Evolutionary conservation across 2,113 vertebrate genomes (phyloP).

Genomic region (Neogobius melanostomus): DNA sequence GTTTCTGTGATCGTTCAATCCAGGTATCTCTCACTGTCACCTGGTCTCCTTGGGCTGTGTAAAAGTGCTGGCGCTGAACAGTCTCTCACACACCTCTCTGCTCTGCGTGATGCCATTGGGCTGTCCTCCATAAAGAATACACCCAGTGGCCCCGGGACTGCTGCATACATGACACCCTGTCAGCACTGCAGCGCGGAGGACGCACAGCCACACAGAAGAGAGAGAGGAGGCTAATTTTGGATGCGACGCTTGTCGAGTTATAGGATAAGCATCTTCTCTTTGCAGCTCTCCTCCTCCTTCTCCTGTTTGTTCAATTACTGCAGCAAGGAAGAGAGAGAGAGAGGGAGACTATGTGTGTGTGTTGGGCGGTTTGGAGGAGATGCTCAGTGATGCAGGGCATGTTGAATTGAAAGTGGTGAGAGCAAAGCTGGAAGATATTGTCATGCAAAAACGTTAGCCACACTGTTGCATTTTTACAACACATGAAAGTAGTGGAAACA

Average conservation of each 20-base stretch:
- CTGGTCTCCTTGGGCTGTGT: slow-evolving; percentile 12
- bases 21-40: slow-evolving; percentile 48
- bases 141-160: background rate
- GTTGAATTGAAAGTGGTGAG: slow-evolving; percentile 28
- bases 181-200: slow-evolving; percentile 31
- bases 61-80: slow-evolving; percentile 44
- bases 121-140: slow-evolving; percentile 48
- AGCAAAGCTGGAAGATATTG: background rate
- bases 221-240: slow-evolving; percentile 53
- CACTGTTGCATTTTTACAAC: slow-evolving; percentile 9
- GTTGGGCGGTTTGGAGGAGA: slow-evolving; percentile 6
- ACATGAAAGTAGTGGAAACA: background rate
- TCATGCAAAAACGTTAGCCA: slow-evolving; percentile 21
- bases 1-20: slow-evolving; percentile 26
- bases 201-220: background rate
- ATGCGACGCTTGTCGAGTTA: slow-evolving; percentile 70
- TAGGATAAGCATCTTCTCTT: slow-evolving; percentile 73
- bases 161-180: slow-evolving; percentile 46
- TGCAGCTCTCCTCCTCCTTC: slow-evolving; percentile 60
- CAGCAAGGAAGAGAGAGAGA: slow-evolving; percentile 57
- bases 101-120: slow-evolving; percentile 13
- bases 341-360: background rate
- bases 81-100: slow-evolving; percentile 3
- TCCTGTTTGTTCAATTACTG: slow-evolving; percentile 74
- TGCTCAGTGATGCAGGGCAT: slow-evolving; percentile 61